A percentile compares a stretch with the other conserved stretches of the same genome.
Evolutionary conservation across 1,140 invertebrate genomes (phyloP).

Genomic region (Asbolus verrucosus): DNA sequence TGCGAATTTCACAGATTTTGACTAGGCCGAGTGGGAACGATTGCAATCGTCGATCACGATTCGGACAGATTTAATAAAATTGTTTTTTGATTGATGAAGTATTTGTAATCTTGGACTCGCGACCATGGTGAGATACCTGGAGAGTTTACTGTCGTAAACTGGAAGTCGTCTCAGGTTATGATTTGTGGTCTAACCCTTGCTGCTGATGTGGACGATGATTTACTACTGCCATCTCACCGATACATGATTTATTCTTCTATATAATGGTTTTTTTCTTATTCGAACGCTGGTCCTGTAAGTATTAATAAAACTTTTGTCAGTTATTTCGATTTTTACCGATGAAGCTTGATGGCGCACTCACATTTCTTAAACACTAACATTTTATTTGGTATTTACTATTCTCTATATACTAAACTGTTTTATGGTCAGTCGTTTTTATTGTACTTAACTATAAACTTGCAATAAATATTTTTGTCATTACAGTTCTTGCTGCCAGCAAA

Average conservation of each 20-base stretch:
- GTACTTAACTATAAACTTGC: too few species aligned
- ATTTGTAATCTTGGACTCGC: slow-evolving; percentile 30
- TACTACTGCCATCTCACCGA: slow-evolving; percentile 26
- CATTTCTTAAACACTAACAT: too few species aligned
- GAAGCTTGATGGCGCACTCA: too few species aligned
- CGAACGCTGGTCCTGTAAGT: background rate
- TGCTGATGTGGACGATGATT: slow-evolving; percentile 38
- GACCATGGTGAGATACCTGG: slow-evolving; percentile 24
- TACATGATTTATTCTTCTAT: slow-evolving; percentile 23
- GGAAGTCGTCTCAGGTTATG: slow-evolving; percentile 44
- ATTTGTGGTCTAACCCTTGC: slow-evolving; percentile 45
- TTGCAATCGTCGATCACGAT: too few species aligned
- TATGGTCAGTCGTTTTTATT: too few species aligned
- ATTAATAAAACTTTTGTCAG: slow-evolving; percentile 38
- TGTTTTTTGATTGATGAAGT: slow-evolving; percentile 46
- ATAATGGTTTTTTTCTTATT: slow-evolving; percentile 21
- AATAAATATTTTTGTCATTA: too few species aligned
- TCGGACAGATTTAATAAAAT: background rate
- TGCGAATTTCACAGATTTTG: background rate
- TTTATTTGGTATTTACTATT: too few species aligned
- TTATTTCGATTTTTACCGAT: too few species aligned
- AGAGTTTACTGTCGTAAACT: slow-evolving; percentile 44
- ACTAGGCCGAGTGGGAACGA: too few species aligned
- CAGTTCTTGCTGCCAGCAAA: too few species aligned
- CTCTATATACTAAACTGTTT: too few species aligned